These are phyloP conservation scores for Oreortyx pictus DNA, from an alignment of 2,797 vertebrate species.

Conservation along the genomic window DNA sequence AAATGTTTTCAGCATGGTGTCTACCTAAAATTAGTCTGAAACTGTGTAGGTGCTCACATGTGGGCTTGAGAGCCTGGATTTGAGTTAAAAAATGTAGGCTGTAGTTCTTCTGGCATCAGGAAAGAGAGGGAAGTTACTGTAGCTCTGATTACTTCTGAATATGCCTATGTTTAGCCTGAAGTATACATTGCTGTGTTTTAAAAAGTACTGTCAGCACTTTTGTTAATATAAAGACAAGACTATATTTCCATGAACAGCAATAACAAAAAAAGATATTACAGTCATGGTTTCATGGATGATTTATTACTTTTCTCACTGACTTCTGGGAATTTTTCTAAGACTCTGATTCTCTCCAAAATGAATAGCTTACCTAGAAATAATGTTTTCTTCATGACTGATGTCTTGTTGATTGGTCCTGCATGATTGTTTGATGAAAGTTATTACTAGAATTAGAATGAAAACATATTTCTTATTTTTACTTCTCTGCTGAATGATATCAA, in stretches of 20 bases:
- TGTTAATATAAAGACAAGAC: not conserved
- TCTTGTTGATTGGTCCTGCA: not conserved
- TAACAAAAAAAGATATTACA: not conserved
- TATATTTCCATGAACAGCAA: not conserved
- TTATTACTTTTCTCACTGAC: not conserved
- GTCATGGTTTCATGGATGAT: not conserved
- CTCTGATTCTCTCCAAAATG: not conserved
- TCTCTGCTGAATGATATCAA: not conserved
- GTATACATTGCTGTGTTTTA: constrained; percentile 25
- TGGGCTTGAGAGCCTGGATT: constrained; percentile 28
- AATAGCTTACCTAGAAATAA: not conserved
- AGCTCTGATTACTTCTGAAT: constrained; percentile 24
- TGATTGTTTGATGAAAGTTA: not conserved
- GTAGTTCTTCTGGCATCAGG: constrained; percentile 4
- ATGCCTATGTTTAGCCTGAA: constrained; percentile 5
- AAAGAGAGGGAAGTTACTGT: not conserved
- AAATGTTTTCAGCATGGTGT: constrained; percentile 39
- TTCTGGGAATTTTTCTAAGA: not conserved
- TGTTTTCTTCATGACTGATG: not conserved
- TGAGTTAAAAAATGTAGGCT: constrained; percentile 39
- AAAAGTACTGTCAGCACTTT: constrained; percentile 5
- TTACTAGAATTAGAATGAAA: constrained; percentile 34
- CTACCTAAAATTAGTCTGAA: constrained; percentile 69
- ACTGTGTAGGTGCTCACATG: constrained; percentile 41
- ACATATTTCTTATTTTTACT: not conserved